Base-by-base conservation (phyloP, 2,888 invertebrate species). In the Troides helena region DNA sequence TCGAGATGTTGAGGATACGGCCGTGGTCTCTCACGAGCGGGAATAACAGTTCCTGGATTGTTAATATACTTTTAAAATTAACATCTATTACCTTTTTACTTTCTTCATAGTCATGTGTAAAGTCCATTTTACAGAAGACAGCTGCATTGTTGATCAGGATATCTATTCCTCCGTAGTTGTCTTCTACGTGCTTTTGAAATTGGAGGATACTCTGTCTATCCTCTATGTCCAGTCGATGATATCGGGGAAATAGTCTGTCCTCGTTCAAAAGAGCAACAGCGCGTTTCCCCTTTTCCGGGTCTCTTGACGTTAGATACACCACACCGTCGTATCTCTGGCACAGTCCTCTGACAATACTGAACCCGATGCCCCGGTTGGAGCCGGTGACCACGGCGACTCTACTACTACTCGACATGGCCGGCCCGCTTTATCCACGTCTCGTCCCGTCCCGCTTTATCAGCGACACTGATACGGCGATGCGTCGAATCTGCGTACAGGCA, bases 1-100 rank as follows among this genome's bases (percentile, higher is more conserved):
- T 96, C 2, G 96, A 95, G 0, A 97, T 84, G 80, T 96, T 95
- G 0, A 96, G 94, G n/a, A 97, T 95, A 64, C 95, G 92, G 0
- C 95, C 96, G 78, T 95, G 94, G 46, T 94, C 85, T 63, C 93
- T 88, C 8, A 97, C 83, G 12, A 97, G 76, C 0, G 96, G 96
- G 82, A 95, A 96, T 12, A 97, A 81, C 0, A 92, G 82, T 62
- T 95, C 90, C 77, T 96, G 95, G 7, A 95, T 90, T 71, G 90
- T 90, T 65, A 95, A 78, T 23, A 95, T 88, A 18, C 93, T 93
- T 79, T 93, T 95, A 80, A 95, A 97, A 81, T 97, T 97, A 0
- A 94, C 94, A 62, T 89, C 87, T 6, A 96, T 76, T 0, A 96
- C 95, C 61, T 93, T 89, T 77, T 95, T 93, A 14, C 95, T 95